Percentiles rank a stretch among this genome's conserved stretches.
Conservation (phyloP, 2,888 invertebrate species). For the Drosophila mimetica region DNA sequence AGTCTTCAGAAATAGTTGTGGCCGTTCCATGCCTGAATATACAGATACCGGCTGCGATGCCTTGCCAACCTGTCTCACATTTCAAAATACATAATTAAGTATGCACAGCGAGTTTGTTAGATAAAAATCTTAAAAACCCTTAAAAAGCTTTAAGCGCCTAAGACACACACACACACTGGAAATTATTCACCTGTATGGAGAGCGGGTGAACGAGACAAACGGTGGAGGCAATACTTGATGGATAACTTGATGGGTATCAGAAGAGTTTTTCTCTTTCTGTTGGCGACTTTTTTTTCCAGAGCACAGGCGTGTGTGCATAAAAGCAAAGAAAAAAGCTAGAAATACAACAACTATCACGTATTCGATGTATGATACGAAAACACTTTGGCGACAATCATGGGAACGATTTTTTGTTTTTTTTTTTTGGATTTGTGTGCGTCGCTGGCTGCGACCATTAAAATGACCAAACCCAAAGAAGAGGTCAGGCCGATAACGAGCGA, state of each 20-base stretch:
- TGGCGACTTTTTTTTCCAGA: constrained; percentile 65
- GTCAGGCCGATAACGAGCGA: constrained; percentile 77
- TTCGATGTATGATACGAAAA: constrained; percentile 76
- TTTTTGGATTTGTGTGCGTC: constrained; percentile 31
- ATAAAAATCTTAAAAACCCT: constrained; percentile 79
- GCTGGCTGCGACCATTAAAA: constrained; percentile 59
- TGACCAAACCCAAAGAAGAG: constrained; percentile 61
- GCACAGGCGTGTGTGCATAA: constrained; percentile 18
- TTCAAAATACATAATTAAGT: constrained; percentile 80
- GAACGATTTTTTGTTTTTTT: constrained; percentile 64
- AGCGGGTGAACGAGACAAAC: constrained; percentile 2
- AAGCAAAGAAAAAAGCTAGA: constrained; percentile 48
- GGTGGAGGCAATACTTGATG: constrained; percentile 62
- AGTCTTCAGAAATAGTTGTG: constrained; percentile 33
- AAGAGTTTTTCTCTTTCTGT: constrained; percentile 59
- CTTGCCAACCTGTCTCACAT: constrained; percentile 79
- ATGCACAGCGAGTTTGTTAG: constrained; percentile 80
- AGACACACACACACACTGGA: constrained; percentile 38
- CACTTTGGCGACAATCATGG: constrained; percentile 81
- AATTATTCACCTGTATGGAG: not conserved
- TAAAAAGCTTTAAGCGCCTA: constrained; percentile 78
- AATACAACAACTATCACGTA: constrained; percentile 60
- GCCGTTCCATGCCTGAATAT: constrained; percentile 20
- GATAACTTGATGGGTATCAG: constrained; percentile 56
- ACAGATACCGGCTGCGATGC: constrained; percentile 42